A percentile compares a stretch with the other conserved stretches of the same genome.
phyloP scores from a whole-genome alignment of 2,797 vertebrate species.

The Orestias chungarensis region DNA sequence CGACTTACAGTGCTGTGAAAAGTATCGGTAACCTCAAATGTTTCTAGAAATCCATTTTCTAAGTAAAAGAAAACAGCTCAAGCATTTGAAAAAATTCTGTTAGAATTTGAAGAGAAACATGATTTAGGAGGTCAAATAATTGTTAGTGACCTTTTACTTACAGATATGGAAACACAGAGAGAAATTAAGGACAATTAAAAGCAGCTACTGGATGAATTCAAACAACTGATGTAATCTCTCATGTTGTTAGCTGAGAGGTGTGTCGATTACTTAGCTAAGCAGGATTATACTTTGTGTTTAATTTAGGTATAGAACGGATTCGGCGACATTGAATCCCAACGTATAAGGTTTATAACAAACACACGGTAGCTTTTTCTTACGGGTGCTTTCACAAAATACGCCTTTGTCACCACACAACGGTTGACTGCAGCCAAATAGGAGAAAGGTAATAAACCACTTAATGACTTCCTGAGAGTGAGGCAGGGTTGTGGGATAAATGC shows the following conservation, averaged over 20 bases:
- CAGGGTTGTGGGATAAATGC: slow-evolving; percentile 50
- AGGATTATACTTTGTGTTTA: background rate
- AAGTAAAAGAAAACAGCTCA: too few species aligned
- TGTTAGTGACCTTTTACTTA: background rate
- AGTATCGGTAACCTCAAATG: too few species aligned
- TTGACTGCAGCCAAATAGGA: slow-evolving; percentile 18
- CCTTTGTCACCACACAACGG: background rate
- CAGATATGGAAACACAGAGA: background rate
- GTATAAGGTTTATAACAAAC: background rate
- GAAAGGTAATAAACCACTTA: slow-evolving; percentile 52
- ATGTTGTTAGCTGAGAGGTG: background rate
- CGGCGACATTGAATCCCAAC: background rate
- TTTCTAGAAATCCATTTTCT: too few species aligned
- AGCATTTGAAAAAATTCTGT: too few species aligned
- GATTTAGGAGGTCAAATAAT: background rate
- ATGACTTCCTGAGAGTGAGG: slow-evolving; percentile 53
- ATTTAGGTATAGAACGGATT: background rate
- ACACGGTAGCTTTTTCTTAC: background rate
- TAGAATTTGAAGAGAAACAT: background rate
- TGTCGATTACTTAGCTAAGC: background rate
- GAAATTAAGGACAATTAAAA: background rate
- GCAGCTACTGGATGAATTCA: too few species aligned
- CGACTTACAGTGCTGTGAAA: too few species aligned
- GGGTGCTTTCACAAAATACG: slow-evolving; percentile 19
- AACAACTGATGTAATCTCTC: background rate